Evolutionary conservation across 2,888 invertebrate genomes (phyloP), one percentile per base, ranked within the genome.

Genomic region (Drosophila paramelanica): DNA sequence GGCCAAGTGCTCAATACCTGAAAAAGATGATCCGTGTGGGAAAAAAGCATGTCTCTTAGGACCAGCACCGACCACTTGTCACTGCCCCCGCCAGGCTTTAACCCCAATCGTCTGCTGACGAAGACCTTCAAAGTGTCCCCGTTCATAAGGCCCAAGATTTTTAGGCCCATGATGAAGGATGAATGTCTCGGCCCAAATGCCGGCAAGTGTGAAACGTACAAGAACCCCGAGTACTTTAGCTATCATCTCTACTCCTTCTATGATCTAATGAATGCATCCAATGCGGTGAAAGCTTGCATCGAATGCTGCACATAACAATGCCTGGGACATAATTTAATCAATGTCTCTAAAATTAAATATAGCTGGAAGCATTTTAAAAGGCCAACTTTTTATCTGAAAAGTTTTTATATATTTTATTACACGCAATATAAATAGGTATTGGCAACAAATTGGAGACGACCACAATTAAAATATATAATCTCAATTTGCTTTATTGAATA

Each of bases 201-300:
- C 20, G 36, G 31, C 23, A 59, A 53, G n/a, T 39, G 49, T 20
- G 51, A 45, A 3, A 17, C n/a, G 2, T 64, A 66, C 38, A 66
- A 66, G 52, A 65, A 66, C 36, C 65, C 65, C 0, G 67, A 66
- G 10, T 52, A 27, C 14, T 67, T 41, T 5, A 51, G 59, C 20
- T 66, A 74, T 39, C 72, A 75, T 50, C 62, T 67, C 0, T 79
- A 13, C 45, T 79, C 82, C 11, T 69, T 43, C 36, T 57, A 53
- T 6, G 67, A 71, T 10, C 36, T 78, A 0, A 46, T 52, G 36
- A 42, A 31, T 5, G 27, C 59, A 0, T 36, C 38, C 5, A 47
- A 60, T 5, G 25, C 45, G 25, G 14, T 52, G 0, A 65, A 39
- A n/a, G 1, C 38, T 14, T 67, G 51, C 27, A 5, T 5, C 14